A percentile compares a stretch with the other conserved stretches of the same genome.
Evolutionary conservation across 1,140 invertebrate genomes (phyloP).

Genomic region (Penaeus indicus): DNA sequence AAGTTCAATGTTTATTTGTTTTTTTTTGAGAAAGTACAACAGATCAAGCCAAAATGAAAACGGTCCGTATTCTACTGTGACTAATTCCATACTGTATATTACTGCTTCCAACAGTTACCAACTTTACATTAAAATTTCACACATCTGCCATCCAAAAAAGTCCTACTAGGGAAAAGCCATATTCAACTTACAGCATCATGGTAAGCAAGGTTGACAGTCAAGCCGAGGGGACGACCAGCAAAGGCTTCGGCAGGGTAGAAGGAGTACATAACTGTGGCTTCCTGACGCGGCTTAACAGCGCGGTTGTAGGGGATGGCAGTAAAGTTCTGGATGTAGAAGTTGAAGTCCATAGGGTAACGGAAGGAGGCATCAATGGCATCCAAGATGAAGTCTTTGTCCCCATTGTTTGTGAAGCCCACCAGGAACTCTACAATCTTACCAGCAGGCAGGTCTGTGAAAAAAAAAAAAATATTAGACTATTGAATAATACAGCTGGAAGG

Average conservation of each 20-base stretch:
- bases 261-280: slow-evolving; percentile 95
- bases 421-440: slow-evolving; percentile 94
- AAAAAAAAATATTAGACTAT: slow-evolving; percentile 22
- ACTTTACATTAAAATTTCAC: neutral
- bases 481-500: neutral
- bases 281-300: slow-evolving; percentile 89
- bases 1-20: too few species aligned
- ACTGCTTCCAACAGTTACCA: too few species aligned
- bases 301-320: slow-evolving; percentile 90
- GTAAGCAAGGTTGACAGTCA: slow-evolving; percentile 94
- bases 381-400: slow-evolving; percentile 89
- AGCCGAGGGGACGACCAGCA: slow-evolving; percentile 94
- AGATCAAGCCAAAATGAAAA: too few species aligned
- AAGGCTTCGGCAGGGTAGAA: slow-evolving; percentile 96
- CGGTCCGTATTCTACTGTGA: too few species aligned
- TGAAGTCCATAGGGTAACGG: slow-evolving; percentile 98
- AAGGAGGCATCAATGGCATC: slow-evolving; percentile 97
- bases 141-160: too few species aligned
- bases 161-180: neutral
- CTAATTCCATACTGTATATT: too few species aligned
- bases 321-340: slow-evolving; percentile 98
- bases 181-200: slow-evolving; percentile 80
- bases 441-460: slow-evolving; percentile 86
- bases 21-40: too few species aligned
- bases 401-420: slow-evolving; percentile 96